phyloP scores from a whole-genome alignment of 2,888 invertebrate species.

The Agrypnus murinus region DNA sequence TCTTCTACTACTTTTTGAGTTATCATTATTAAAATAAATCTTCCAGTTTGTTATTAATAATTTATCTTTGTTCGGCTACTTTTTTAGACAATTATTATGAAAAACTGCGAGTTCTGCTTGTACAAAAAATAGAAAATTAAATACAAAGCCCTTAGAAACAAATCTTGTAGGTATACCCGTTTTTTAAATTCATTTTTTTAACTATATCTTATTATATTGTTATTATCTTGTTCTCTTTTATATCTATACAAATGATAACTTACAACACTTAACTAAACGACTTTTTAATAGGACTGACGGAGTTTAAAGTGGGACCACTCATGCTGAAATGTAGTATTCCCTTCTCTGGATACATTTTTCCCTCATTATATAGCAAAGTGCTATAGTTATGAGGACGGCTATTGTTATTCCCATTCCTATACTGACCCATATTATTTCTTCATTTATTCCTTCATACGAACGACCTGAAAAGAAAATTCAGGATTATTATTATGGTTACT shows the following conservation, averaged over 20 bases:
- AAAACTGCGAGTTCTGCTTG: too few relatives aligned
- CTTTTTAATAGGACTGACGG: neutral
- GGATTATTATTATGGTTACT: too few relatives aligned
- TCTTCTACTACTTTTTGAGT: conserved; percentile 33
- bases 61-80: too few relatives aligned
- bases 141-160: neutral
- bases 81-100: too few relatives aligned
- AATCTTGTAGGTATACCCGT: neutral
- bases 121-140: neutral
- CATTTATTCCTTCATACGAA: conserved; percentile 88
- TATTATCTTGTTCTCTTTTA: conserved; percentile 16
- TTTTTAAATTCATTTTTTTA: neutral
- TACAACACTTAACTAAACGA: conserved; percentile 18
- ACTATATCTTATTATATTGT: too few relatives aligned
- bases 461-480: conserved; percentile 75
- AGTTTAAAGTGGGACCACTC: conserved; percentile 69
- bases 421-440: conserved; percentile 92
- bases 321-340: conserved; percentile 83
- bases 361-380: conserved; percentile 86
- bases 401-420: conserved; percentile 91
- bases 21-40: too few relatives aligned
- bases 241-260: neutral
- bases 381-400: conserved; percentile 86
- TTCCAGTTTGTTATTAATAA: too few relatives aligned
- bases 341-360: conserved; percentile 87